Evolutionary conservation across 1,140 invertebrate genomes (phyloP).

Genomic region (Drosophila mayri): DNA sequence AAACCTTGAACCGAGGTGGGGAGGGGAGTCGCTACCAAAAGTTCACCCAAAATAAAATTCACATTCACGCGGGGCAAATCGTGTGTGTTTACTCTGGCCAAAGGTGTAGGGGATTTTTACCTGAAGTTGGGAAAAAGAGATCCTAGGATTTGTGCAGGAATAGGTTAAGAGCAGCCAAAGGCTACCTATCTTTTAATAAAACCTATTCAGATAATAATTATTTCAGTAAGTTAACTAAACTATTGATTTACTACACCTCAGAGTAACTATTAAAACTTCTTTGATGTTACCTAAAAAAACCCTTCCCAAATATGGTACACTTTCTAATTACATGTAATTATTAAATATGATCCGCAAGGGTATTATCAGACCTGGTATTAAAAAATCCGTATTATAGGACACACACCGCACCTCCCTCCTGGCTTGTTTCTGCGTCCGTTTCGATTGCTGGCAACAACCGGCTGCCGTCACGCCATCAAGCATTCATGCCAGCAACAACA

Average conservation of each 20-base stretch:
- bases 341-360: slow-evolving; percentile 7
- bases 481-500: slow-evolving; percentile 72
- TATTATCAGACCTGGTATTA: neutral
- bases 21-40: slow-evolving; percentile 30
- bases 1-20: slow-evolving; percentile 42
- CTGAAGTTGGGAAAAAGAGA: neutral
- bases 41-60: slow-evolving; percentile 68
- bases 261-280: neutral
- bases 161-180: too few relatives aligned
- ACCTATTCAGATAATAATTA: too few relatives aligned
- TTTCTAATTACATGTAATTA: neutral
- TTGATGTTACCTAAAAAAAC: neutral
- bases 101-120: slow-evolving; percentile 13
- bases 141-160: too few relatives aligned
- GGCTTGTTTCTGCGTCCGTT: slow-evolving; percentile 46
- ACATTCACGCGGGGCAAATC: slow-evolving; percentile 69
- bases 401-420: neutral
- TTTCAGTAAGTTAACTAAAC: neutral
- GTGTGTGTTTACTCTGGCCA: slow-evolving; percentile 50
- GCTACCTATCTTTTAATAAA: too few relatives aligned
- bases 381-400: neutral
- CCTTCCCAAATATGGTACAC: too few relatives aligned
- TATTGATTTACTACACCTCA: neutral
- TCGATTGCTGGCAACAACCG: slow-evolving; percentile 81
- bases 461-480: slow-evolving; percentile 82